phyloP scores from a whole-genome alignment of 2,888 invertebrate genomes.

The Eilema sororculum region DNA sequence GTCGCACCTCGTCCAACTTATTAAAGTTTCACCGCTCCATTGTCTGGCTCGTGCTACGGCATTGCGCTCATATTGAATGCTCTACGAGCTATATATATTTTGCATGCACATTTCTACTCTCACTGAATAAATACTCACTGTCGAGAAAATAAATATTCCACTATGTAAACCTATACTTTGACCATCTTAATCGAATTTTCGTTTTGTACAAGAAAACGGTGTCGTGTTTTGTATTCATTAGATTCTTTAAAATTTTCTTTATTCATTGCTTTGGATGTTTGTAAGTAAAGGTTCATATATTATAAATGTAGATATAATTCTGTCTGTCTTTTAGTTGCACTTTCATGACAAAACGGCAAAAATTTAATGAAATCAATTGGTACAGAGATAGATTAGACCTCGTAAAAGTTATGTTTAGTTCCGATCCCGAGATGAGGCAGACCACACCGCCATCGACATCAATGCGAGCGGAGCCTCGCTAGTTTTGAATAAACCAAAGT shows the following conservation, averaged over 20 bases:
- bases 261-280: constrained; percentile 22
- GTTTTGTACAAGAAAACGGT: constrained; percentile 25
- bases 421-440: too few species aligned
- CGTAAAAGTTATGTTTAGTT: too few species aligned
- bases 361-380: too few species aligned
- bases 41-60: constrained; percentile 59
- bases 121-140: constrained; percentile 51
- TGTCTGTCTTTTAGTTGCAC: too few species aligned
- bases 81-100: constrained; percentile 61
- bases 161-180: constrained; percentile 20
- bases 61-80: constrained; percentile 61
- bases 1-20: constrained; percentile 55
- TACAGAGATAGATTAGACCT: too few species aligned
- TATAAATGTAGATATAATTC: too few species aligned
- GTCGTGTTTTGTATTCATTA: constrained; percentile 22
- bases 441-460: too few species aligned
- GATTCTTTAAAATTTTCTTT: constrained; percentile 14
- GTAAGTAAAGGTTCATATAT: too few species aligned
- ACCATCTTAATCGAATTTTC: constrained; percentile 32
- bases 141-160: constrained; percentile 26
- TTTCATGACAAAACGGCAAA: too few species aligned
- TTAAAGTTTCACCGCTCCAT: constrained; percentile 75
- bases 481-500: too few species aligned
- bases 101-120: constrained; percentile 57
- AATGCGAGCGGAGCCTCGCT: too few species aligned